A percentile compares a stretch with the other conserved stretches of the same genome.
Conservation (phyloP, 2,888 invertebrate genomes). For the Theretra japonica region DNA sequence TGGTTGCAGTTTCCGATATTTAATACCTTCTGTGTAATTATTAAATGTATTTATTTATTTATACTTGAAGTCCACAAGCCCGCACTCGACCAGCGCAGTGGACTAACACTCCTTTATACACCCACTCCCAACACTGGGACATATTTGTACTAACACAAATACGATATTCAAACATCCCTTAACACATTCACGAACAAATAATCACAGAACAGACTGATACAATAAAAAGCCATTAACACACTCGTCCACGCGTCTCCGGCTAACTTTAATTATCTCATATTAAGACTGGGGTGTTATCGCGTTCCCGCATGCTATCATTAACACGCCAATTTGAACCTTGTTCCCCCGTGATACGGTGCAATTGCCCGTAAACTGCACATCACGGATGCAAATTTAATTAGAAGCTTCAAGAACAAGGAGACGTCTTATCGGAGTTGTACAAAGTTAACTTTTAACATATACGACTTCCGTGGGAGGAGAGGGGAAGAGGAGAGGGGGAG, state of each 20-base stretch:
- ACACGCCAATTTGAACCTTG: background rate
- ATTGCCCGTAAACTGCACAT: background rate
- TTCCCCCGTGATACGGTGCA: background rate
- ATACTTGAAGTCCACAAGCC: no score
- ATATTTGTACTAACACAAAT: no score
- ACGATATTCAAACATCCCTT: no score
- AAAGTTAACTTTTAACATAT: conserved; percentile 7
- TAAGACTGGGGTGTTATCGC: background rate
- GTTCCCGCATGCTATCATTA: background rate
- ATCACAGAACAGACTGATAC: background rate
- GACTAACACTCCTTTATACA: no score
- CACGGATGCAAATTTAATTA: conserved; percentile 21
- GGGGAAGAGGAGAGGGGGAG: background rate
- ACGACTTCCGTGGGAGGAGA: background rate
- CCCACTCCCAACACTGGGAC: no score
- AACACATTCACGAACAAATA: no score
- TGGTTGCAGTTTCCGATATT: no score
- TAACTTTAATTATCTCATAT: conserved; percentile 18
- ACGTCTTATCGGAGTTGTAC: background rate
- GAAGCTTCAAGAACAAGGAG: background rate
- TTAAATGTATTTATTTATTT: no score
- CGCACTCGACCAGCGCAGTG: no score
- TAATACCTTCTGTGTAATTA: no score
- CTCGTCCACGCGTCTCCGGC: background rate
- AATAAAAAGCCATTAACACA: background rate